Evolutionary conservation across 2,797 vertebrate genomes (phyloP).

Genomic region (Gambelia wislizenii): DNA sequence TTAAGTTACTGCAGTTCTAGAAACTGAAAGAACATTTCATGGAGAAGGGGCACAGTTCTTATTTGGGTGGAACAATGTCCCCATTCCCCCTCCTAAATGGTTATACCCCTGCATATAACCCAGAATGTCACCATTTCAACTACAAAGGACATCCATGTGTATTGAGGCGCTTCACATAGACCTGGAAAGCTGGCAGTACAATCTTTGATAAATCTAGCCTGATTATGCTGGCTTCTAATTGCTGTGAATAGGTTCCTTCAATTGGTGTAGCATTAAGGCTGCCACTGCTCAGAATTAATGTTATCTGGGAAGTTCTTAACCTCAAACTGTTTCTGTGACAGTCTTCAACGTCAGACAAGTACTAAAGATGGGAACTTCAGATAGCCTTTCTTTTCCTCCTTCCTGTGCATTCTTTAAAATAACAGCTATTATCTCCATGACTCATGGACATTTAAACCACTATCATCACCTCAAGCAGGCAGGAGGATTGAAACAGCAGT

Average conservation of each 20-base stretch:
- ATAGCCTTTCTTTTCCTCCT: slow-evolving; percentile 38
- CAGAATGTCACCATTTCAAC: neutral
- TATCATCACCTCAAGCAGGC: slow-evolving; percentile 21
- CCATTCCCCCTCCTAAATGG: no score
- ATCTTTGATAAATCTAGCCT: slow-evolving; percentile 13
- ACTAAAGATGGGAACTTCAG: slow-evolving; percentile 57
- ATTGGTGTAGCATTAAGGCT: slow-evolving; percentile 11
- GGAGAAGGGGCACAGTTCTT: no score
- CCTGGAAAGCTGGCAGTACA: neutral
- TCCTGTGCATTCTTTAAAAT: slow-evolving; percentile 56
- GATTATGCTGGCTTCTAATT: slow-evolving; percentile 5
- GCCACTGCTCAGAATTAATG: slow-evolving; percentile 12
- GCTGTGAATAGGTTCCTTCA: slow-evolving; percentile 3
- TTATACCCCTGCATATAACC: no score
- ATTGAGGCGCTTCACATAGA: no score
- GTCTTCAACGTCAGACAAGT: slow-evolving; percentile 59
- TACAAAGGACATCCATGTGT: no score
- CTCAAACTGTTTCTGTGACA: slow-evolving; percentile 45
- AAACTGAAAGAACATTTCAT: no score
- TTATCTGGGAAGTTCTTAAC: slow-evolving; percentile 12
- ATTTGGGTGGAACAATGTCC: no score
- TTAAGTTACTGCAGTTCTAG: no score
- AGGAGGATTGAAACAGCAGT: slow-evolving; percentile 51
- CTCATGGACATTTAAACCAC: slow-evolving; percentile 64
- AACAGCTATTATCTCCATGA: slow-evolving; percentile 59